phyloP scores from a whole-genome alignment of 2,888 invertebrate genomes.

The Pachymerium ferrugineum region DNA sequence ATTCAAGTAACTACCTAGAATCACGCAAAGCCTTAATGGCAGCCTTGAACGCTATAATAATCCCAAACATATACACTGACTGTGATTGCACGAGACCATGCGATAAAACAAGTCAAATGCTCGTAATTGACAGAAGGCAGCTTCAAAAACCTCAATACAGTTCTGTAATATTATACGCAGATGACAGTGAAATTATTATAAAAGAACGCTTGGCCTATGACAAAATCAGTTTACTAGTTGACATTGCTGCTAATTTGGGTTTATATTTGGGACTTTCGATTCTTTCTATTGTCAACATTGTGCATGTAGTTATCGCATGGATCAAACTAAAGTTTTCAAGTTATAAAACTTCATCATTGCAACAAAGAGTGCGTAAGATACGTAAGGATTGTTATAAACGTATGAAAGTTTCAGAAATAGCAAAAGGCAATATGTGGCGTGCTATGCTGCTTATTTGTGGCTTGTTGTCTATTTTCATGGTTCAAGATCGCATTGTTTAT shows the following conservation, averaged over 20 bases:
- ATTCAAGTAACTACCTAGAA: background rate
- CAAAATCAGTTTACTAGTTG: background rate
- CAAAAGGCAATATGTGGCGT: background rate
- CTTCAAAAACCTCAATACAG: too few species aligned
- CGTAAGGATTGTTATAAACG: background rate
- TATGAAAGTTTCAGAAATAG: background rate
- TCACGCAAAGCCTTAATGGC: background rate
- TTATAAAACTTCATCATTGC: background rate
- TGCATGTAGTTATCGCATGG: background rate
- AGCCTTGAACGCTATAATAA: background rate
- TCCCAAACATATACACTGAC: background rate
- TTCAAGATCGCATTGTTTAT: background rate
- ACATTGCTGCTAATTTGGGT: background rate
- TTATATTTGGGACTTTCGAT: background rate
- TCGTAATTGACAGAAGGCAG: background rate
- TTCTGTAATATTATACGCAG: too few species aligned
- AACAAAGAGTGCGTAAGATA: too few species aligned
- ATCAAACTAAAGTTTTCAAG: background rate
- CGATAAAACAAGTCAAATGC: background rate
- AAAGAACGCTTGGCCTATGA: background rate
- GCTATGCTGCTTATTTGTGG: background rate
- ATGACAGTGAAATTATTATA: background rate
- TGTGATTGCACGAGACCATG: background rate
- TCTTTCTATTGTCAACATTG: background rate
- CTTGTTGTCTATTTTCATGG: background rate